A percentile compares a stretch with the other conserved stretches of the same genome.
Conservation (phyloP, 2,113 vertebrate species). For the Sebastes schlegelii region DNA sequence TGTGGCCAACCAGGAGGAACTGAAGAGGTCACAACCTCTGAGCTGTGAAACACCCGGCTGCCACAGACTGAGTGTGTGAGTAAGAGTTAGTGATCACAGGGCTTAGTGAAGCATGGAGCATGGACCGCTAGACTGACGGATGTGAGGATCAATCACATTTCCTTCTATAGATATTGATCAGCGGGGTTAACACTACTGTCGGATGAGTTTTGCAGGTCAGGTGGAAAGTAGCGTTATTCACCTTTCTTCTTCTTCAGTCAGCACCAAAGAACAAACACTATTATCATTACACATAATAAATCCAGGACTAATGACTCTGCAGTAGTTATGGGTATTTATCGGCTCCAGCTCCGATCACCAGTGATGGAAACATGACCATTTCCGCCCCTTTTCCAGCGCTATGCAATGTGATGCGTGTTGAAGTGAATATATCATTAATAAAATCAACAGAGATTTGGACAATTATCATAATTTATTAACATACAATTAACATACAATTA, state of each 20-base stretch:
- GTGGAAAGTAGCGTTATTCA: conserved; percentile 3
- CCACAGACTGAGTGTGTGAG: conserved; percentile 21
- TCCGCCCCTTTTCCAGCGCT: no score
- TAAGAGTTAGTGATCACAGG: conserved; percentile 31
- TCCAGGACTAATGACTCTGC: no score
- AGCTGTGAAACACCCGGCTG: conserved; percentile 26
- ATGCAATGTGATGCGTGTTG: no score
- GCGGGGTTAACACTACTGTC: background rate
- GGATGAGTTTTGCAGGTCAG: background rate
- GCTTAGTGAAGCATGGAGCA: conserved; percentile 33
- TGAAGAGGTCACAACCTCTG: conserved; percentile 46
- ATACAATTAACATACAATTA: no score
- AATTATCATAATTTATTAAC: no score
- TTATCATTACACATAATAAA: background rate
- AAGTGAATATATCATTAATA: no score
- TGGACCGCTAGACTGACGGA: background rate
- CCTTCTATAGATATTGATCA: background rate
- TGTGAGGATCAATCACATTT: conserved; percentile 22
- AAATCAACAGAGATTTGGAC: no score
- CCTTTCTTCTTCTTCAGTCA: background rate
- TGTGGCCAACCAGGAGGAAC: conserved; percentile 53
- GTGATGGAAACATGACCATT: no score
- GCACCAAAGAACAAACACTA: background rate
- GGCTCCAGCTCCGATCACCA: no score
- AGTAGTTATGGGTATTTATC: no score